Base-by-base conservation (phyloP, 2,888 invertebrate genomes). In the Protonemura montana region DNA sequence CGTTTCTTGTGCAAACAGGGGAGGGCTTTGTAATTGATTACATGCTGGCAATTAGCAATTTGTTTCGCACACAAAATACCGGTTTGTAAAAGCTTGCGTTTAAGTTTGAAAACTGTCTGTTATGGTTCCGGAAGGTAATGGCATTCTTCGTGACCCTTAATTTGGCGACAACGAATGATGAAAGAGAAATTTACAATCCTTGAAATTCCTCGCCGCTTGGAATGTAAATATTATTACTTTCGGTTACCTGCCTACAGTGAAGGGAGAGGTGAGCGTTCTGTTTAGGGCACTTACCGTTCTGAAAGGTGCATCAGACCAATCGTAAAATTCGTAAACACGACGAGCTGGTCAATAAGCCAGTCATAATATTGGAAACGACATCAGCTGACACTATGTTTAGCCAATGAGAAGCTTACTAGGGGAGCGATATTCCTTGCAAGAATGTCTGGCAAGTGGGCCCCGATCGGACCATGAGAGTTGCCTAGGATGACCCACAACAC, bases 151-250 rank as follows among this genome's bases (percentile, higher is more conserved):
- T 26, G 27, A 26, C 26, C 78, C 13, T 78, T 28, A 26, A 16
- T 78, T 26, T 78, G 28, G 28, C 78, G 78, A 81, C 26, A 59
- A 2, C 78, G 28, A 2, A 30, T 21, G 81, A 59, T n/a, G 83
- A 83, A 41, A 83, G 83, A 83, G 83, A 83, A 42, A 83, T 83
- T 59, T 35, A 0, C 80, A 80, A 27, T 28, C 30, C n/a, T 13
- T 42, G 84, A 84, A 84, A 84, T 84, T 59, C 84, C 84, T 84
- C 25, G 59, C 6, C 76, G 59, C 28, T 27, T 76, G 84, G 84
- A 84, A 84, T 84, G 84, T 84, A 84, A 84, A 84, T 84, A 84
- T 84, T 42, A 59, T 59, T 28, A 84, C 29, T 84, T 28, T 30
- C 16, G 25, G 59, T 28, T 84, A 76, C 84, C 84, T 84, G 76